Conservation (phyloP, 2,888 invertebrate genomes). For the Drosophila atripex region DNA sequence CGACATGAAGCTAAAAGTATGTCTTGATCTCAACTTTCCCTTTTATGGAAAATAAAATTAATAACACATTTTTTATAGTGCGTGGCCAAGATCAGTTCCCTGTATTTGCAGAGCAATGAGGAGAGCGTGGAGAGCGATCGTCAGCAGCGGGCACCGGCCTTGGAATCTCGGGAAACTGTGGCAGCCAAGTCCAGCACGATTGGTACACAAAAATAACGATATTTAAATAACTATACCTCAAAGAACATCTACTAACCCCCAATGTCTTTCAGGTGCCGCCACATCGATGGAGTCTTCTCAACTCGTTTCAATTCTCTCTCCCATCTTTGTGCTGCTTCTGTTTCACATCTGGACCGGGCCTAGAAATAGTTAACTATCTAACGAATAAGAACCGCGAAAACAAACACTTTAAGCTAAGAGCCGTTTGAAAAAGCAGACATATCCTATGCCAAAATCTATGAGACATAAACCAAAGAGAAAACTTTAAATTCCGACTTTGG, state of each 20-base stretch:
- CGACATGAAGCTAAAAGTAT: conserved; percentile 92
- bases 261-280: conserved; percentile 49
- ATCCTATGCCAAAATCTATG: conserved; percentile 77
- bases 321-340: conserved; percentile 51
- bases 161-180: conserved; percentile 90
- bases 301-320: conserved; percentile 51
- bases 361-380: conserved; percentile 59
- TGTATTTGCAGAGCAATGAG: conserved; percentile 94
- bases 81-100: conserved; percentile 93
- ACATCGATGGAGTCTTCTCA: conserved; percentile 52
- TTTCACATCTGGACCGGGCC: conserved; percentile 54
- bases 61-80: conserved; percentile 84
- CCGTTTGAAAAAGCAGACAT: conserved; percentile 56
- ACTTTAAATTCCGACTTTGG: conserved; percentile 17
- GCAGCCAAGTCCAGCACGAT: conserved; percentile 88
- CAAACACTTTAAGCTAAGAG: conserved; percentile 9
- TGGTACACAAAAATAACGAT: conserved; percentile 83
- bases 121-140: conserved; percentile 93
- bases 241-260: background rate
- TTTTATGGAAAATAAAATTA: fast-evolving
- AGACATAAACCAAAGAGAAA: conserved; percentile 25
- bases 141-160: conserved; percentile 89
- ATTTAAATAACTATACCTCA: too few relatives aligned
- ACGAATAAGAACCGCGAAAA: conserved; percentile 4
- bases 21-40: conserved; percentile 13